Percentiles rank a stretch among this genome's conserved stretches.
These are phyloP conservation scores for Crotalus tigris DNA, from an alignment of 2,113 vertebrate species.

Conservation along the genomic window DNA sequence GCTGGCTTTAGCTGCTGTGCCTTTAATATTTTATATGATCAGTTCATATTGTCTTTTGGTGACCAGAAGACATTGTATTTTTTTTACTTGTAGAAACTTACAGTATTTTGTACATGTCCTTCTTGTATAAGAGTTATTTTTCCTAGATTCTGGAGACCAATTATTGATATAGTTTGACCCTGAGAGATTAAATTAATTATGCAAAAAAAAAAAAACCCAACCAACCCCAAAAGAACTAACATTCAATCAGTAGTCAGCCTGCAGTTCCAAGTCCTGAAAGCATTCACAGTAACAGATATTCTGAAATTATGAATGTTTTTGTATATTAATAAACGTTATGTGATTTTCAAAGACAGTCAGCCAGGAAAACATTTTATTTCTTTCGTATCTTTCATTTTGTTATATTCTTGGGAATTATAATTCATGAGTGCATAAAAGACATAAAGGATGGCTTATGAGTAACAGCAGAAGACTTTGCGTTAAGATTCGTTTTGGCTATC, in stretches of 20 bases:
- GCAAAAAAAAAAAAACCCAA: not conserved
- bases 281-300: not conserved
- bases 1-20: not conserved
- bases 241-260: not conserved
- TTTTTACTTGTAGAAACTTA: not conserved
- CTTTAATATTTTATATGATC: not conserved
- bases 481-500: conserved; percentile 1
- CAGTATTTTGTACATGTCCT: not conserved
- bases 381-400: not conserved
- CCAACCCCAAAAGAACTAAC: not conserved
- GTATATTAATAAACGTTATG: not conserved
- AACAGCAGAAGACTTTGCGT: conserved; percentile 7
- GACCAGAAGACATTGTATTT: not conserved
- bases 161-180: not conserved
- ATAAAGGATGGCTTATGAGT: conserved; percentile 25
- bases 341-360: not conserved
- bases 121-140: not conserved
- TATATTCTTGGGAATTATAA: conserved; percentile 11
- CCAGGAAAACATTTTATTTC: conserved; percentile 30
- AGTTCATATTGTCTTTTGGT: not conserved
- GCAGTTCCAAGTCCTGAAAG: not conserved
- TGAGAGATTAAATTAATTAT: not conserved
- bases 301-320: not conserved
- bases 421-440: conserved; percentile 21
- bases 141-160: not conserved